Base-by-base conservation (phyloP, 2,113 vertebrate species). In the Siniperca knerii region DNA sequence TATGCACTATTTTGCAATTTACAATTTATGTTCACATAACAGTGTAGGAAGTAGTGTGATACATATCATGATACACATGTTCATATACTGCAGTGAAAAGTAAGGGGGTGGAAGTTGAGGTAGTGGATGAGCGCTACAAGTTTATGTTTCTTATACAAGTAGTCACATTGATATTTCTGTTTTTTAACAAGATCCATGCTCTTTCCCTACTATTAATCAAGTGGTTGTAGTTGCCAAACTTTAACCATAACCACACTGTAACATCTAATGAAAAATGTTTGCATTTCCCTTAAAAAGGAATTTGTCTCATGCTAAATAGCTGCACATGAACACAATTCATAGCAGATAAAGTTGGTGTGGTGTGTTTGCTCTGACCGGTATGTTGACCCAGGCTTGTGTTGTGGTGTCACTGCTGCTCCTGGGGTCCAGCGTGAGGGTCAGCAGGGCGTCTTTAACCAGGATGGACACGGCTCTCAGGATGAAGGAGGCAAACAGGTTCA, bases 401-500 rank as follows among this genome's bases (percentile, higher is more conserved):
- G 93, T 96, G 74, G 95, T 92, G 84, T 95, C 93, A 2, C 92
- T 91, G 46, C 91, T 93, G 21, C 72, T 84, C 48, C 60, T 64
- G n/a, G 96, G 94, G 11, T 95, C 96, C 89, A 95, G 96, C 7
- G 97, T 96, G 93, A 96, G 96, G 94, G 95, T 97, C 68, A 97
- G 92, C 85, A 97, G 95, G 0, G 96, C 95, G 0, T 99, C 98
- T 91, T 98, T 99, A 74, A 97, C 93, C 90, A 99, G 97, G 85
- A 99, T 96, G 0, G 98, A 98, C 84, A 97, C 79, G 0, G 98
- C 98, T 37, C 97, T 96, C 68, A 99, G 95, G 82, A 99, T 98
- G 92, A 99, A 99, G 76, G 98, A 99, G 7, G 96, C 95, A 67
- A 99, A 99, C 86, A 99, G 96, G 91, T 99, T 99, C 95, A 99